These are phyloP conservation scores for Cyprinella venusta DNA, from an alignment of 2,797 vertebrate species.

Conservation along the genomic window DNA sequence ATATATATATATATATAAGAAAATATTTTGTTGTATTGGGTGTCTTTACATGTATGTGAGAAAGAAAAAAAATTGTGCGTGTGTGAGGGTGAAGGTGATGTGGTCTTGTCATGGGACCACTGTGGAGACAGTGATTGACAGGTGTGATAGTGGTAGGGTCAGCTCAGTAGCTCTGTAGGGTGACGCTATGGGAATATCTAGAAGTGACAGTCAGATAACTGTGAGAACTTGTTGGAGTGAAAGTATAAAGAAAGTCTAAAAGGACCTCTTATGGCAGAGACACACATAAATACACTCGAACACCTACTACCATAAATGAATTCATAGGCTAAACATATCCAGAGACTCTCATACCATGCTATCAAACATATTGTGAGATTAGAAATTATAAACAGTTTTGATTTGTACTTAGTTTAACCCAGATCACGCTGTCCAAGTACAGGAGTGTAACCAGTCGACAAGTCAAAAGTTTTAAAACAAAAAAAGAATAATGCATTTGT, in stretches of 20 bases:
- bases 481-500: background rate
- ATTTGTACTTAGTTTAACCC: slow-evolving; percentile 25
- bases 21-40: background rate
- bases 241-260: slow-evolving; percentile 33
- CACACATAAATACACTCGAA: slow-evolving; percentile 47
- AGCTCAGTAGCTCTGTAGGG: slow-evolving; percentile 43
- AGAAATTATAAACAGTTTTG: slow-evolving; percentile 13
- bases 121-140: slow-evolving; percentile 57
- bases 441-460: background rate
- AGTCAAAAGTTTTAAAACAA: background rate
- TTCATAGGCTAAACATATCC: slow-evolving; percentile 24
- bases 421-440: slow-evolving; percentile 24
- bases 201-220: slow-evolving; percentile 42
- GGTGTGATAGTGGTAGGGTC: slow-evolving; percentile 42
- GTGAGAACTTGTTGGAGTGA: slow-evolving; percentile 19
- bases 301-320: slow-evolving; percentile 33
- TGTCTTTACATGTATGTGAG: background rate
- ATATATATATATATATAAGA: background rate
- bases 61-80: background rate
- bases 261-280: slow-evolving; percentile 33
- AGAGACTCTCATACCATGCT: background rate
- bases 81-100: background rate
- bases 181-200: slow-evolving; percentile 52
- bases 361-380: slow-evolving; percentile 12
- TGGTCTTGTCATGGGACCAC: slow-evolving; percentile 29